Percentiles rank a stretch among this genome's conserved stretches.
Evolutionary conservation across 30 jellyfish, hydroid and myxozoan genomes (phyloP).

Genomic region (Aurelia aurita): DNA sequence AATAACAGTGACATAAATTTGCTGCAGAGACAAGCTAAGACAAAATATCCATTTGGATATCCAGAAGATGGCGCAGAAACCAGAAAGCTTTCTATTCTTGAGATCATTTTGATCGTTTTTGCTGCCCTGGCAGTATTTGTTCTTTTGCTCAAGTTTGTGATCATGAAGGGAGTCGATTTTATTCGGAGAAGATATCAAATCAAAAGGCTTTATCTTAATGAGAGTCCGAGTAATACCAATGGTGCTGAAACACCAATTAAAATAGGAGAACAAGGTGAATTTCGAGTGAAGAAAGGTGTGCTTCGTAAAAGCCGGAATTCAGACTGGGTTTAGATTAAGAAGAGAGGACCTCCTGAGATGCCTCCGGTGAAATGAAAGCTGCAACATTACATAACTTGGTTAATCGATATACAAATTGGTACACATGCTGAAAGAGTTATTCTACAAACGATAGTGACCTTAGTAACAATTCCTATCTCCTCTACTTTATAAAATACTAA

Average conservation of each 20-base stretch:
- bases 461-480: too few species aligned
- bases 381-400: too few species aligned
- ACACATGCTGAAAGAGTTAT: too few species aligned
- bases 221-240: slow-evolving; percentile 11
- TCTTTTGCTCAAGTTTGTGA: slow-evolving; percentile 65
- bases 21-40: not conserved
- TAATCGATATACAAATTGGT: too few species aligned
- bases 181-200: slow-evolving; percentile 70
- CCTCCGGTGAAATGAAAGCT: too few species aligned
- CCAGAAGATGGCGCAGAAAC: not conserved
- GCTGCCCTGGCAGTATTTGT: slow-evolving; percentile 83
- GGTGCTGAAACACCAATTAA: slow-evolving; percentile 37
- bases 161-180: slow-evolving; percentile 51
- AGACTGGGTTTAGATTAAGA: slow-evolving; percentile 54
- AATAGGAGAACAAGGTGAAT: slow-evolving; percentile 48
- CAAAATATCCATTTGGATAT: slow-evolving; percentile 3
- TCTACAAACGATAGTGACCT: too few species aligned
- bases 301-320: slow-evolving; percentile 67
- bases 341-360: too few species aligned
- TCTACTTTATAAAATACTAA: too few species aligned
- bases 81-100: slow-evolving; percentile 58
- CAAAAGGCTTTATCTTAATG: slow-evolving; percentile 54
- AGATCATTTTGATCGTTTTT: slow-evolving; percentile 68
- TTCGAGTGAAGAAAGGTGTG: slow-evolving; percentile 54
- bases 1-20: not conserved